Conservation (phyloP, 2,888 invertebrate species). For the Yponomeuta cagnagella region DNA sequence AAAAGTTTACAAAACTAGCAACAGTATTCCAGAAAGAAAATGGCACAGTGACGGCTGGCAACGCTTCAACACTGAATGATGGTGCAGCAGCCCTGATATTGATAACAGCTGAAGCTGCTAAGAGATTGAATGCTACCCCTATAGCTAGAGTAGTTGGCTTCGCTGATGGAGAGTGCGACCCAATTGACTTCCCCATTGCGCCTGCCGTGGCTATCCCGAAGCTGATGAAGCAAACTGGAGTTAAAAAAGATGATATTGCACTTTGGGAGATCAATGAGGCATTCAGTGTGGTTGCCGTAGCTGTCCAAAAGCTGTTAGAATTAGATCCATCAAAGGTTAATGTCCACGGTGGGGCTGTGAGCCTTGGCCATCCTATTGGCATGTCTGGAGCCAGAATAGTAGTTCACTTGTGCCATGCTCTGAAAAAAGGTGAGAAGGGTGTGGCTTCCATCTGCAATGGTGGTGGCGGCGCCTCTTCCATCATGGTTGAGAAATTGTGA, state of each 20-base stretch:
- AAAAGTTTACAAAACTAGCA: constrained; percentile 88
- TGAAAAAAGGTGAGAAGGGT: constrained; percentile 94
- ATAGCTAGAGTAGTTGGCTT: constrained; percentile 92
- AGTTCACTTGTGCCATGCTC: constrained; percentile 91
- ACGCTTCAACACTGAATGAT: constrained; percentile 98
- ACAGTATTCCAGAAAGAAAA: constrained; percentile 96
- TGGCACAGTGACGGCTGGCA: constrained; percentile 98
- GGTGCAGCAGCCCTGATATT: constrained; percentile 95
- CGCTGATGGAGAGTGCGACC: constrained; percentile 95
- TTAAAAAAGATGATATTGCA: constrained; percentile 90
- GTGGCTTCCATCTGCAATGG: constrained; percentile 99
- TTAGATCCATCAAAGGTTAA: constrained; percentile 95
- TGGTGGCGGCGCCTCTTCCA: constrained; percentile 97
- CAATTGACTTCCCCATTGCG: constrained; percentile 98
- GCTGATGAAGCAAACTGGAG: constrained; percentile 86
- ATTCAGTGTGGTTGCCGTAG: constrained; percentile 95
- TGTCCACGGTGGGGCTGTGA: constrained; percentile 98
- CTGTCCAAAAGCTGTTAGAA: constrained; percentile 90
- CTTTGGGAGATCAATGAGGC: constrained; percentile 99
- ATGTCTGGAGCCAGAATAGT: constrained; percentile 98
- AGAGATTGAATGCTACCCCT: constrained; percentile 86
- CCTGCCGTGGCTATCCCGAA: constrained; percentile 94
- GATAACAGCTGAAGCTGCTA: constrained; percentile 86
- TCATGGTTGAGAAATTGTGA: constrained; percentile 96
- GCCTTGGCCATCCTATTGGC: constrained; percentile 98